These are phyloP conservation scores for Sebastolobus altivelis DNA, from an alignment of 2,797 vertebrate genomes.

Conservation along the genomic window DNA sequence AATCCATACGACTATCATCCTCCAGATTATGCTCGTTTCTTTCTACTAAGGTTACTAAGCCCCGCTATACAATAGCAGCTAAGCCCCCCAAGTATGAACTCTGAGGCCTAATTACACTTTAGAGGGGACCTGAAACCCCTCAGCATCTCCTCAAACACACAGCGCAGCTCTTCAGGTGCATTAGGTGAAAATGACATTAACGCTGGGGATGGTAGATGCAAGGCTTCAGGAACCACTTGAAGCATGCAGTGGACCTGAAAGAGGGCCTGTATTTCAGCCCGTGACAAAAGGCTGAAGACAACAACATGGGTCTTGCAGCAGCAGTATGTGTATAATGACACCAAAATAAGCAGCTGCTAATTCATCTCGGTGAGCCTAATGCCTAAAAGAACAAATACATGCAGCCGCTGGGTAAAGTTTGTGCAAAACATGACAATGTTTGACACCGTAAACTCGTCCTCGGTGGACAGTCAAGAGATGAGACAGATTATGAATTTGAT, in stretches of 20 bases:
- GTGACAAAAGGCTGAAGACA: slow-evolving; percentile 43
- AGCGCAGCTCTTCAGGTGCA: slow-evolving; percentile 59
- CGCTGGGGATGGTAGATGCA: slow-evolving; percentile 35
- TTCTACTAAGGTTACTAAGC: slow-evolving; percentile 20
- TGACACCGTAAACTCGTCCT: slow-evolving; percentile 41
- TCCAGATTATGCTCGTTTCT: slow-evolving; percentile 35
- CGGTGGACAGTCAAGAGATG: slow-evolving; percentile 37
- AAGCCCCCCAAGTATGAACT: slow-evolving; percentile 39
- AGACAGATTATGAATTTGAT: slow-evolving; percentile 66
- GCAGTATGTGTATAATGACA: not conserved
- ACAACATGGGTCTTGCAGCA: slow-evolving; percentile 7
- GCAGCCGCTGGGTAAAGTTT: slow-evolving; percentile 11
- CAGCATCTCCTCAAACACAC: slow-evolving; percentile 26
- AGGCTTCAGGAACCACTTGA: slow-evolving; percentile 52
- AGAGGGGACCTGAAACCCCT: slow-evolving; percentile 43
- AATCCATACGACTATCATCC: slow-evolving; percentile 9
- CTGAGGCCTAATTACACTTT: slow-evolving; percentile 52
- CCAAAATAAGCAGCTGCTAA: slow-evolving; percentile 11
- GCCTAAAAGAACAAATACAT: not conserved
- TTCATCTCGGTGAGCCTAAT: not conserved
- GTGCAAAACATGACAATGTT: slow-evolving; percentile 30
- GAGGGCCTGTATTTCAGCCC: slow-evolving; percentile 30
- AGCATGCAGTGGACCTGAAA: slow-evolving; percentile 35
- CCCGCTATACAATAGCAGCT: slow-evolving; percentile 10
- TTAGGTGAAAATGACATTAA: slow-evolving; percentile 68